Percentiles rank a stretch among this genome's conserved stretches.
Conservation (phyloP, 1,140 invertebrate species). For the Atopsyche davidsoni region DNA sequence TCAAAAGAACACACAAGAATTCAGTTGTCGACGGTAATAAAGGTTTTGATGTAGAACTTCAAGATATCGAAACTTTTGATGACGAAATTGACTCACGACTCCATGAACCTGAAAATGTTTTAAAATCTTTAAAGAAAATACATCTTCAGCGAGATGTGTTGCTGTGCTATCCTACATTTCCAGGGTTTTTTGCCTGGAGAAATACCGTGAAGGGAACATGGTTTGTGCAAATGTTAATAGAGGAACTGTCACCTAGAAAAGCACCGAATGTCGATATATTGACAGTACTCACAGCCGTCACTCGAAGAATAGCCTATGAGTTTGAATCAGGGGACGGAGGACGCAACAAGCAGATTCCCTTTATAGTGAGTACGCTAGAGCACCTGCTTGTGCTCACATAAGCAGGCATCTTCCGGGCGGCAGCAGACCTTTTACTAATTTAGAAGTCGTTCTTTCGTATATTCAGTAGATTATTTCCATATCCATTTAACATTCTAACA, state of each 20-base stretch:
- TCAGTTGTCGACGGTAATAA: conserved; percentile 50
- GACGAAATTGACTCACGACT: too few species aligned
- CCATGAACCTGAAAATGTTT: too few species aligned
- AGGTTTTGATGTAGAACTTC: conserved; percentile 49
- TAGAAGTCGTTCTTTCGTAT: too few species aligned
- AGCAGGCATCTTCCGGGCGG: too few species aligned
- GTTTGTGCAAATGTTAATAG: conserved; percentile 81
- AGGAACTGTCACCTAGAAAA: conserved; percentile 61
- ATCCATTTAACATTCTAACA: too few species aligned
- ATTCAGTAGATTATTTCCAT: too few species aligned
- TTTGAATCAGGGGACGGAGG: conserved; percentile 77
- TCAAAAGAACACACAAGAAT: conserved; percentile 57
- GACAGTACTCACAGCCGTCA: conserved; percentile 78
- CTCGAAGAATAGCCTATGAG: conserved; percentile 68
- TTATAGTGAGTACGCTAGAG: conserved; percentile 78
- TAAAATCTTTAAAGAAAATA: too few species aligned
- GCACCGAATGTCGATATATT: conserved; percentile 65
- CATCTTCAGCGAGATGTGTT: conserved; percentile 50
- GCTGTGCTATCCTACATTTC: conserved; percentile 48
- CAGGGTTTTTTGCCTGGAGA: conserved; percentile 70
- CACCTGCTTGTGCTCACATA: too few species aligned
- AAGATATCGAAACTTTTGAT: conserved; percentile 79
- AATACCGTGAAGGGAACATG: conserved; percentile 80
- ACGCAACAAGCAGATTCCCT: conserved; percentile 83
- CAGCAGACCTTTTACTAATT: too few species aligned